These are phyloP conservation scores for Rhinogobius similis DNA, from an alignment of 2,113 vertebrate species.

Conservation along the genomic window DNA sequence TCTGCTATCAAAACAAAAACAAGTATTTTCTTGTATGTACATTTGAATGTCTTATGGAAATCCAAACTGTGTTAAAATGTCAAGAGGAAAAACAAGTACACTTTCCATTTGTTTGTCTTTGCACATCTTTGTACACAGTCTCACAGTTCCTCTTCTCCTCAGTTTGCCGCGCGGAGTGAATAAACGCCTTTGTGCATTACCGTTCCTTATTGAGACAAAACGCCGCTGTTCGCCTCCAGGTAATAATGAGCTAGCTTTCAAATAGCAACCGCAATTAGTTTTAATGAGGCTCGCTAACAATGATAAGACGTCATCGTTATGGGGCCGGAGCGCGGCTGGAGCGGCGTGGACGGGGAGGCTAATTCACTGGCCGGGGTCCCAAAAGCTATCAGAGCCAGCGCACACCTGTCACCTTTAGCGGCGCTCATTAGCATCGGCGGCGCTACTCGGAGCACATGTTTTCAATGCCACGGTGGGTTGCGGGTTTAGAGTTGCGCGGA, in stretches of 20 bases:
- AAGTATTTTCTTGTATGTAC: too few species aligned
- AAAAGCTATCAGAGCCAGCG: constrained; percentile 42
- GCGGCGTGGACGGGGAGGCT: constrained; percentile 41
- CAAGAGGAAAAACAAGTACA: background rate
- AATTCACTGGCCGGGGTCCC: constrained; percentile 60
- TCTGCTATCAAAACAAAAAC: too few species aligned
- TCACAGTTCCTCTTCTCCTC: background rate
- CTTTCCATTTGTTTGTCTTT: background rate
- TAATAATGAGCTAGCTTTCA: constrained; percentile 62
- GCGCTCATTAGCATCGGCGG: constrained; percentile 50
- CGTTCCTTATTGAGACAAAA: constrained; percentile 65
- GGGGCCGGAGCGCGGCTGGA: constrained; percentile 42
- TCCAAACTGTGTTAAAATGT: too few species aligned
- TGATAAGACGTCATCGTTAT: constrained; percentile 48
- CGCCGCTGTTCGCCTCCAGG: constrained; percentile 33
- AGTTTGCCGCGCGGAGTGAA: constrained; percentile 8
- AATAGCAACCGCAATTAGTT: constrained; percentile 65
- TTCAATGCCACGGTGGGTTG: constrained; percentile 10
- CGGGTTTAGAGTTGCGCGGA: background rate
- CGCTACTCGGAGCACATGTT: constrained; percentile 28
- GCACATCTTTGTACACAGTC: background rate
- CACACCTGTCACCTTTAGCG: constrained; percentile 52
- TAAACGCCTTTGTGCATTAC: constrained; percentile 41
- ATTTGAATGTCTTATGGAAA: too few species aligned
- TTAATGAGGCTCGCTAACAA: constrained; percentile 66